Evolutionary conservation across 2,888 invertebrate species (phyloP).

Genomic region (Sussaba pulchella): DNA sequence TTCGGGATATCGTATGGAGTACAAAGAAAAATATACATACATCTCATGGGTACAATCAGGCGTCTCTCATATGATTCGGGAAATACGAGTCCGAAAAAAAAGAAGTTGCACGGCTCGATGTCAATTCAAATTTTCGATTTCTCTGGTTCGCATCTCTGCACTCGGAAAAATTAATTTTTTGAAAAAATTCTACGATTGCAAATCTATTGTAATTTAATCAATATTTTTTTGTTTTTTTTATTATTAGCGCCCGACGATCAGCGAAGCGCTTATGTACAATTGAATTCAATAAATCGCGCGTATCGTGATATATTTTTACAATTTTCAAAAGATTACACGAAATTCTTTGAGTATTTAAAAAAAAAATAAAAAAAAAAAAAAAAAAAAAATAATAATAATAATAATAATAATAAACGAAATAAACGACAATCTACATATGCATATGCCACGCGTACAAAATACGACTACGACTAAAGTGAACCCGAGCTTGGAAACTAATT

Average conservation of each 20-base stretch:
- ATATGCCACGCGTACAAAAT: background rate
- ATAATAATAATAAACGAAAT: no score
- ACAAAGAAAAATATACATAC: constrained; percentile 58
- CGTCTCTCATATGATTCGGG: constrained; percentile 13
- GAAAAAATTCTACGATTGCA: constrained; percentile 61
- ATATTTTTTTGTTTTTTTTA: constrained; percentile 35
- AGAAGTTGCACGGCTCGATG: constrained; percentile 9
- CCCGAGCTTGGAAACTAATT: background rate
- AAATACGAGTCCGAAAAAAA: constrained; percentile 19
- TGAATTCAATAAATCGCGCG: constrained; percentile 33
- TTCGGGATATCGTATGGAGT: constrained; percentile 28
- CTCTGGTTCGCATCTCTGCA: background rate
- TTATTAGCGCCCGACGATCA: constrained; percentile 44
- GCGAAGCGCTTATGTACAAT: constrained; percentile 77
- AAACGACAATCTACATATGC: constrained; percentile 6
- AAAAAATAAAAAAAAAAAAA: background rate
- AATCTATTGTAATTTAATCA: background rate
- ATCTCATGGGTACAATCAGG: constrained; percentile 40
- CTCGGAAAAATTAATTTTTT: background rate
- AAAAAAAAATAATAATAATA: no score
- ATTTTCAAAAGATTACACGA: constrained; percentile 42
- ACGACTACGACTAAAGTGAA: constrained; percentile 3
- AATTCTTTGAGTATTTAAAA: constrained; percentile 34
- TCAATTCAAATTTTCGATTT: background rate
- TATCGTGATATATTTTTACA: constrained; percentile 20